These are phyloP conservation scores for Neoarius graeffei DNA, from an alignment of 2,113 vertebrate species.

Conservation along the genomic window DNA sequence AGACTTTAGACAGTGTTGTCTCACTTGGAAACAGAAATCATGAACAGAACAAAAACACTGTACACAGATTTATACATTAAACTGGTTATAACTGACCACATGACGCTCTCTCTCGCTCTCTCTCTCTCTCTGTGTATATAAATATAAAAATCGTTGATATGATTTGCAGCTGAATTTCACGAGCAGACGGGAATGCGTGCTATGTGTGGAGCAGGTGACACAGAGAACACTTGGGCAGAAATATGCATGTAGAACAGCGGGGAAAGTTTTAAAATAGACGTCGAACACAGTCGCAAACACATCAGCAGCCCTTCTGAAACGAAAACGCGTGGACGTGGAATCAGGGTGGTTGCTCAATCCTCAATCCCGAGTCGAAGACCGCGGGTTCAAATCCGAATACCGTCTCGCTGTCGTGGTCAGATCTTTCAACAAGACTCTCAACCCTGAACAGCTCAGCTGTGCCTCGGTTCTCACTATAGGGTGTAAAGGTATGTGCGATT, in stretches of 20 bases:
- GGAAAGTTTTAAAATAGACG: conserved; percentile 34
- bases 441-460: not conserved
- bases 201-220: conserved; percentile 25
- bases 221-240: not conserved
- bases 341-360: not conserved
- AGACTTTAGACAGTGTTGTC: not conserved
- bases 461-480: not conserved
- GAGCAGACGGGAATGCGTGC: conserved; percentile 14
- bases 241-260: conserved; percentile 12
- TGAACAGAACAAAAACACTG: not conserved
- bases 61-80: not conserved
- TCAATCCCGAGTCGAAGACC: not conserved
- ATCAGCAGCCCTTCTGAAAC: not conserved
- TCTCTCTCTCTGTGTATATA: not conserved
- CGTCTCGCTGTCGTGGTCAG: not conserved
- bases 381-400: too few species aligned
- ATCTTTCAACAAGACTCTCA: not conserved
- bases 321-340: not conserved
- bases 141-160: not conserved
- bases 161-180: not conserved
- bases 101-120: not conserved
- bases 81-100: not conserved
- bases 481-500: not conserved
- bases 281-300: not conserved
- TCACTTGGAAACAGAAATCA: not conserved